Base-by-base conservation (phyloP, 2,797 vertebrate genomes). In the Hypotaenidia philippensis region DNA sequence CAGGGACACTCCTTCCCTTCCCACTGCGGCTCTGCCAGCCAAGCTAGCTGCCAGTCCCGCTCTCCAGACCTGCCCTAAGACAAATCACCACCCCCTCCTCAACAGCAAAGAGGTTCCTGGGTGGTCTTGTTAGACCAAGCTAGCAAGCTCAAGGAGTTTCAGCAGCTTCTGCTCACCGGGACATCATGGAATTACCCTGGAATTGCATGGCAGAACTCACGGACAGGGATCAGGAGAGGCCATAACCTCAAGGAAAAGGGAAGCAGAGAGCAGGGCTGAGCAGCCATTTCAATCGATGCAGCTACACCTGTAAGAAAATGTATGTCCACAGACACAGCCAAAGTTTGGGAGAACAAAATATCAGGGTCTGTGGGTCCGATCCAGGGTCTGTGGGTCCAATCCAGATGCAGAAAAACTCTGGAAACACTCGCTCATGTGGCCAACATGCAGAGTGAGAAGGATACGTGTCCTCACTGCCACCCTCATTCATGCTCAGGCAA, bases 371-470 rank as follows among this genome's bases (percentile, higher is more conserved):
- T 20, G 44, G 8, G 44, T 60, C 40, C 36, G 32, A 14, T 55
- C 83, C 56, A 34, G 32, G 32, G 32, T 34, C 32, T 34, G 32
- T 34, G 32, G 32, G 32, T 34, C 32, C 32, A 34, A 34, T 34
- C 32, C 32, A 19, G 7, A 80, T 14, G 8, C 45, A 63, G 72
- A 77, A 60, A 74, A 83, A 52, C 36, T 44, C 61, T 29, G 31
- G 36, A 47, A 40, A 68, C 0, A 49, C 15, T 64, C 2, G 2
- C 41, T 57, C 6, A 0, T 34, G 29, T 0, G 5, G 53, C 15
- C 52, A 69, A 9, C 9, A 19, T 0, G 5, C 1, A 2, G 76
- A 32, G 22, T 7, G 18, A 52, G 44, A 81, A 47, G 3, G 10
- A 70, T 10, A 31, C 0, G 0, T 11, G 36, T 47, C 68, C 76